Evolutionary conservation across 2,888 invertebrate genomes (phyloP).

Genomic region (Drosophila prostipennis): DNA sequence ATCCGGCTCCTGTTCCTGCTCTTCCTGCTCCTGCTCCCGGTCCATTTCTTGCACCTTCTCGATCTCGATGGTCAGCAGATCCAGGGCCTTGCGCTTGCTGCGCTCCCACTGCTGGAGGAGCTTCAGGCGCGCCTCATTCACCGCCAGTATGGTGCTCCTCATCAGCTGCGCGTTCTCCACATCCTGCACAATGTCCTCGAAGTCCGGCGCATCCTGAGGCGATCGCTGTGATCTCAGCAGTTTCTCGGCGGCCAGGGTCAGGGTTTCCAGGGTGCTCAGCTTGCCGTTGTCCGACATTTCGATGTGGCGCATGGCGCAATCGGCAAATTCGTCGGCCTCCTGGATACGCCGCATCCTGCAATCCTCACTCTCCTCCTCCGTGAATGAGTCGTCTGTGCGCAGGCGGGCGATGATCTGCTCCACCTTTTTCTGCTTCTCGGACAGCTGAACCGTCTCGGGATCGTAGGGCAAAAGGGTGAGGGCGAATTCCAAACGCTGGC

Average conservation of each 20-base stretch:
- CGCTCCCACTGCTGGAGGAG: constrained; percentile 62
- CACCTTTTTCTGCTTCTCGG: constrained; percentile 52
- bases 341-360: constrained; percentile 22
- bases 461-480: constrained; percentile 60
- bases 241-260: constrained; percentile 62
- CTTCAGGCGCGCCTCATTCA: constrained; percentile 53
- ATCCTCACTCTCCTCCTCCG: constrained; percentile 45
- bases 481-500: constrained; percentile 64
- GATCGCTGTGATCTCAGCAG: constrained; percentile 30
- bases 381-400: constrained; percentile 33
- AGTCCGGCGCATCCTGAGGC: neutral
- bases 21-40: constrained; percentile 21
- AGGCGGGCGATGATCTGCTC: constrained; percentile 57
- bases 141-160: constrained; percentile 44
- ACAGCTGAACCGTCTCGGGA: constrained; percentile 27
- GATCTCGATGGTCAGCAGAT: constrained; percentile 56
- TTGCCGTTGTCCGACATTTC: constrained; percentile 49
- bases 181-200: constrained; percentile 28
- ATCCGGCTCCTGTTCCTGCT: constrained; percentile 31
- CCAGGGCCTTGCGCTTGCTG: constrained; percentile 60
- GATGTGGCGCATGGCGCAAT: constrained; percentile 57
- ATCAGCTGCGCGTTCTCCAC: constrained; percentile 39
- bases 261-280: constrained; percentile 51
- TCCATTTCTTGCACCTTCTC: constrained; percentile 63
- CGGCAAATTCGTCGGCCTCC: constrained; percentile 56